Evolutionary conservation across 2,888 invertebrate genomes (phyloP).

Genomic region (Apamea epomidion): DNA sequence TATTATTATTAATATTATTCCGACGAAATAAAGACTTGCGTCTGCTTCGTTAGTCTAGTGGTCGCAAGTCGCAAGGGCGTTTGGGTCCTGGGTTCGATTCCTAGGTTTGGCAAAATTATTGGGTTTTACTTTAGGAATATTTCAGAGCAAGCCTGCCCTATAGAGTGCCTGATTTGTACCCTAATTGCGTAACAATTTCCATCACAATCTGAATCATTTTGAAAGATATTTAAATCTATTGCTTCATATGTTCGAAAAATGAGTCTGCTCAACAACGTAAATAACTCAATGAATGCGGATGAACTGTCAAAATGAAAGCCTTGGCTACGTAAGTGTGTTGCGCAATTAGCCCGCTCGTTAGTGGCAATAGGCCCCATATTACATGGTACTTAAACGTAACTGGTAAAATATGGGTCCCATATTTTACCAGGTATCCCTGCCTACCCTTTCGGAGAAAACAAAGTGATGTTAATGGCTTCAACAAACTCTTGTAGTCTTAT

Average conservation of each 20-base stretch:
- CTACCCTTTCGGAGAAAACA: not conserved
- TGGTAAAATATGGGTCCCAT: not conserved
- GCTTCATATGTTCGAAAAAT: no score
- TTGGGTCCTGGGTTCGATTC: not conserved
- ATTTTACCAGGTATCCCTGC: not conserved
- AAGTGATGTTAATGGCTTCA: not conserved
- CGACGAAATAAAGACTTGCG: not conserved
- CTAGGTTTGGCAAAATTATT: no score
- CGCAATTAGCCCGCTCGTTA: not conserved
- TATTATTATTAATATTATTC: no score
- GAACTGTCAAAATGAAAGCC: not conserved
- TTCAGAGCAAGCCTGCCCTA: not conserved
- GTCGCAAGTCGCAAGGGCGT: not conserved
- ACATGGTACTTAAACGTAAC: not conserved
- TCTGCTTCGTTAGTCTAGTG: not conserved
- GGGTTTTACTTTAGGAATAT: not conserved
- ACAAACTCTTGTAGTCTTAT: not conserved
- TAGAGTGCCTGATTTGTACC: not conserved
- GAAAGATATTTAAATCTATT: no score
- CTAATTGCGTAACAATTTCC: not conserved
- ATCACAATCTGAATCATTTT: not conserved
- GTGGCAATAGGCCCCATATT: not conserved
- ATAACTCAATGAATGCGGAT: not conserved
- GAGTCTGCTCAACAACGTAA: no score
- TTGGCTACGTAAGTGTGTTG: not conserved